Evolutionary conservation across 1,140 invertebrate genomes (phyloP).

Genomic region (Potamilus streckersoni): DNA sequence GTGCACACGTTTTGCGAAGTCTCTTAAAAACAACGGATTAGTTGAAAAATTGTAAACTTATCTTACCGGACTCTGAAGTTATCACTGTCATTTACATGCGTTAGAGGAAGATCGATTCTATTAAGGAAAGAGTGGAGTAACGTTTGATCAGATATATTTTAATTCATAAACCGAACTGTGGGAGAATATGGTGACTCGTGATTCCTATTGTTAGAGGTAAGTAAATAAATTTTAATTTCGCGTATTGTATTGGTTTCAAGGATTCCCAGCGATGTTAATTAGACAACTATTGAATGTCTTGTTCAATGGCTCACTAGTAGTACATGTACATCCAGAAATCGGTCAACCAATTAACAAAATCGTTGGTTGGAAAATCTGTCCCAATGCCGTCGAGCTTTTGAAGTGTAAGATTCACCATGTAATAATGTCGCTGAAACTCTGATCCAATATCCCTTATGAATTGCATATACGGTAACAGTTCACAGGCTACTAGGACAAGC

Average conservation of each 20-base stretch:
- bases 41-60: too few species aligned
- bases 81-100: too few species aligned
- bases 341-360: slow-evolving; percentile 9
- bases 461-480: slow-evolving; percentile 26
- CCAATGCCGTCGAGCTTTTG: slow-evolving; percentile 9
- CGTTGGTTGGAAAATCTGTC: slow-evolving; percentile 7
- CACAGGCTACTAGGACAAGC: slow-evolving; percentile 23
- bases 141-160: too few species aligned
- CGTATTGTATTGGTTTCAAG: slow-evolving; percentile 12
- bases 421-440: slow-evolving; percentile 10
- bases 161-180: too few species aligned
- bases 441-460: slow-evolving; percentile 12
- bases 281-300: slow-evolving; percentile 11
- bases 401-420: slow-evolving; percentile 12
- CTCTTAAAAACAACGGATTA: too few species aligned
- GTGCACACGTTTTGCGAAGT: too few species aligned
- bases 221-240: too few species aligned
- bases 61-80: too few species aligned
- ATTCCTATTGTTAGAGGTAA: too few species aligned
- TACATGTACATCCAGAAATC: slow-evolving; percentile 16
- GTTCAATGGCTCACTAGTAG: slow-evolving; percentile 22
- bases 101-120: too few species aligned
- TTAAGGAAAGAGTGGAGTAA: too few species aligned
- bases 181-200: too few species aligned
- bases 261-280: slow-evolving; percentile 24